These are phyloP conservation scores for Phortica magna DNA, from an alignment of 2,888 invertebrate species.

Conservation along the genomic window DNA sequence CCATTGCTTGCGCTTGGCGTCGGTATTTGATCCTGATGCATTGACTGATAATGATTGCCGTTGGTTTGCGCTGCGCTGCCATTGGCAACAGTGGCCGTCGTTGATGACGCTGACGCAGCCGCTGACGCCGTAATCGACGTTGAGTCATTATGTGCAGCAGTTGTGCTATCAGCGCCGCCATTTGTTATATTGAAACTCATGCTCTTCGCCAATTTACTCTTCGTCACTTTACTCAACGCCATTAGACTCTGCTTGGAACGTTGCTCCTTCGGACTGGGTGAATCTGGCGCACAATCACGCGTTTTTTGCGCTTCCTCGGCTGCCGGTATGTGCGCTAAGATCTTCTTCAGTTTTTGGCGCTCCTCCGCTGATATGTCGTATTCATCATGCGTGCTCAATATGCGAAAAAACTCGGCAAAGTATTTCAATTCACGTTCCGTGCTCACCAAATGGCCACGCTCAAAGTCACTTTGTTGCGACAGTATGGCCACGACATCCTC, in stretches of 20 bases:
- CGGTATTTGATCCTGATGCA: not conserved
- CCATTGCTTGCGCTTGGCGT: conserved; percentile 19
- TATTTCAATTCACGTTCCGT: conserved; percentile 83
- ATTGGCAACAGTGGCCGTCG: not conserved
- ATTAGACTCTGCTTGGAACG: conserved; percentile 72
- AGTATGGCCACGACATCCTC: conserved; percentile 77
- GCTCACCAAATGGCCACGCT: conserved; percentile 83
- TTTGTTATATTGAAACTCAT: conserved; percentile 68
- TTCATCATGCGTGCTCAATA: conserved; percentile 76
- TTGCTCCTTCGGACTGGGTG: conserved; percentile 48
- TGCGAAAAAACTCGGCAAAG: conserved; percentile 81
- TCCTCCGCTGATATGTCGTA: conserved; percentile 75
- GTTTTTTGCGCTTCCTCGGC: conserved; percentile 42
- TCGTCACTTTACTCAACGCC: conserved; percentile 75
- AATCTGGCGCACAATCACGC: conserved; percentile 37
- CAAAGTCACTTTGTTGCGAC: conserved; percentile 80
- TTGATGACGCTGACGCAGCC: conserved; percentile 34
- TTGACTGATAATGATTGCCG: conserved; percentile 33
- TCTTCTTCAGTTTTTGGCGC: conserved; percentile 78
- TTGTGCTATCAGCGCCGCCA: not conserved
- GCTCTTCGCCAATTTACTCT: conserved; percentile 76
- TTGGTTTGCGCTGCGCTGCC: not conserved
- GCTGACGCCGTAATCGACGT: conserved; percentile 50
- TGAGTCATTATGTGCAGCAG: not conserved
- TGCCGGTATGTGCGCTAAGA: conserved; percentile 78